Base-by-base conservation (phyloP, 2,888 invertebrate species). In the Altica lythri region DNA sequence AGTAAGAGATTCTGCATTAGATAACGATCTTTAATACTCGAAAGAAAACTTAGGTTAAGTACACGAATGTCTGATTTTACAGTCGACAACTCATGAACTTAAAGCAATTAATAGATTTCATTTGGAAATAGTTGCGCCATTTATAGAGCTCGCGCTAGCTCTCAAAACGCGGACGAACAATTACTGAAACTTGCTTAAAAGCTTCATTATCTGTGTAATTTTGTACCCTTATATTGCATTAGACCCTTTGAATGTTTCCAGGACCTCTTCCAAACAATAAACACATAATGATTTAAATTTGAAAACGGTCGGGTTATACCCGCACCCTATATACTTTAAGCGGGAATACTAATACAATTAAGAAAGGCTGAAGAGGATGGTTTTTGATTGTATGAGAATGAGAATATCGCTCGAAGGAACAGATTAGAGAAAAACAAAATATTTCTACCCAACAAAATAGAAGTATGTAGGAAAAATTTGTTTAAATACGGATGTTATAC, bases 201-300 rank as follows among this genome's bases (percentile, higher is more conserved):
- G 54, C 50, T 50, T 52, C 59, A 57, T 61, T 59, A 61, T 61
- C 55, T 55, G 29, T 43, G 55, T 57, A 61, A 61, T 61, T 61
- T 55, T 54, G 43, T 53, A 40, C 57, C 55, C 57, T 59, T 54
- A 61, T 60, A 58, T 61, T 47, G 43, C 54, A 51, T 59, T 52
- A 56, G 42, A 49, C 32, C 46, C 48, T 44, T 46, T 50, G 32
- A 42, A 43, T 38, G 44, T 51, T 55, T 57, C 53, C 35, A 50
- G 51, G 42, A 47, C 55, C 42, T 56, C 49, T 55, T 59, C 35
- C 51, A 34, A 59, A 57, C 59, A 57, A 59, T 59, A 54, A 61
- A 58, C 55, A 54, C 53, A 40, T 55, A 47, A 59, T 57, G 44
- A 59, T 59, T 53, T 55, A 52, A 52, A 54, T 57, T 56, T 19